Base-by-base conservation (phyloP, 2,113 vertebrate species). In the Limnothrissa miodon region DNA sequence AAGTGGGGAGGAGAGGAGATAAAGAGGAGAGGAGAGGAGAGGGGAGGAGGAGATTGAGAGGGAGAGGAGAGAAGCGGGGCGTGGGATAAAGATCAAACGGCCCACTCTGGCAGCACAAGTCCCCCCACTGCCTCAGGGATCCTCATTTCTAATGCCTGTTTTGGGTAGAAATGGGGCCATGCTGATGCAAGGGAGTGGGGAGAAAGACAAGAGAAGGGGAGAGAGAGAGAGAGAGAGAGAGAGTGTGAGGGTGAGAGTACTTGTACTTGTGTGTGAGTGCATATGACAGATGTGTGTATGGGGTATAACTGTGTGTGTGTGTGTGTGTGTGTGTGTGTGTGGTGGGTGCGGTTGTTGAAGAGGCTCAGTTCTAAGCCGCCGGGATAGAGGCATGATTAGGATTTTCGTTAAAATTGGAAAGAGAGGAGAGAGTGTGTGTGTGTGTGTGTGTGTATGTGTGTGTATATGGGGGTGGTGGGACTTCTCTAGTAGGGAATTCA, bases 21-120 rank as follows among this genome's bases (percentile, higher is more conserved):
- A 13, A 15, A 15, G 46, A 0, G 46, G 46, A 1, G 46, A 15
- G 11, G 11, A 15, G 46, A 15, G 46, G 11, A 15, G 46, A 15
- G 11, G 5, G 2, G 46, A 15, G 46, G 46, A 15, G 46, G 2
- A n/a, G n/a, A n/a, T n/a, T n/a, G n/a, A n/a, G n/a, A n/a, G n/a
- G 46, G 46, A 3, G 46, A 4, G 1, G 48, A 4, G 48, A 11
- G 13, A 19, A 5, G 17, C 19, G 19, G 19, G 4, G 51, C 39
- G n/a, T 85, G 42, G 84, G 87, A 86, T 87, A 84, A 88, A 88
- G 89, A 92, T 92, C 89, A 93, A 91, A 91, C 78, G 42, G 85
- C 78, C 82, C 84, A 83, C 82, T 62, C 83, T 88, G 87, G 81
- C 59, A 87, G 48, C 17, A 81, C 85, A 53, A 80, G 81, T n/a